phyloP scores from a whole-genome alignment of 2,888 invertebrate genomes.

The Eurois occulta region DNA sequence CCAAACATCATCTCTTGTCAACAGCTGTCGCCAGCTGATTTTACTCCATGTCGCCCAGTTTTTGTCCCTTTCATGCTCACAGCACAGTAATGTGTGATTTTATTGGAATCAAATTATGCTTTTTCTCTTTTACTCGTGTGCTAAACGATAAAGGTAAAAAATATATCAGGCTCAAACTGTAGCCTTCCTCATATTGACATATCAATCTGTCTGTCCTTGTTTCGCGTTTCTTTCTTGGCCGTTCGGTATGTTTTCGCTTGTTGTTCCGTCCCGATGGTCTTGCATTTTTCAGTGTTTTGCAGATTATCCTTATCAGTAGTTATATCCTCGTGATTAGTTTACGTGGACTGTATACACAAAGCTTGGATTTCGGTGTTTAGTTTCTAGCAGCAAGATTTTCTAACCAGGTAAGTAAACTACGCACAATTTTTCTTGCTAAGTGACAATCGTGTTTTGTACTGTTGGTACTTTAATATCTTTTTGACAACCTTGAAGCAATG shows the following conservation, averaged over 20 bases:
- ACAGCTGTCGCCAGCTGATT: constrained; percentile 87
- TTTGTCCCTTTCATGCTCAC: constrained; percentile 66
- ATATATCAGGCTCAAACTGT: constrained; percentile 56
- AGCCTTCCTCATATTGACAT: constrained; percentile 26
- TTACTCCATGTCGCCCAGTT: constrained; percentile 70
- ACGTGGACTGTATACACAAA: constrained; percentile 70
- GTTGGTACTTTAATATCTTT: constrained; percentile 76
- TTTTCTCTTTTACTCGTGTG: constrained; percentile 48
- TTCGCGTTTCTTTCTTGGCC: constrained; percentile 61
- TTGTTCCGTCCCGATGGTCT: constrained; percentile 81
- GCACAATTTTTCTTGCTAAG: constrained; percentile 78
- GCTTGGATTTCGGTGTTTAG: constrained; percentile 77
- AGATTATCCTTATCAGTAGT: constrained; percentile 78
- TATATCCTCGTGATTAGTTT: constrained; percentile 77
- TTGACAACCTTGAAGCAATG: constrained; percentile 86
- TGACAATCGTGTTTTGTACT: constrained; percentile 79
- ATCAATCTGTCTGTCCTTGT: constrained; percentile 62
- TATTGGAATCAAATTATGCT: constrained; percentile 1
- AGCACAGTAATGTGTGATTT: background rate
- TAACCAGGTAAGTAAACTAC: constrained; percentile 83
- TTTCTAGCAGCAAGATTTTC: constrained; percentile 61
- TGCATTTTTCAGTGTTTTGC: constrained; percentile 81
- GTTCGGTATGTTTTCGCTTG: constrained; percentile 82
- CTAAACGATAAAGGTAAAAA: constrained; percentile 46
- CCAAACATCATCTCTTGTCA: constrained; percentile 37